Evolutionary conservation across 2,113 vertebrate genomes (phyloP).

Genomic region (Apteryx owenii): DNA sequence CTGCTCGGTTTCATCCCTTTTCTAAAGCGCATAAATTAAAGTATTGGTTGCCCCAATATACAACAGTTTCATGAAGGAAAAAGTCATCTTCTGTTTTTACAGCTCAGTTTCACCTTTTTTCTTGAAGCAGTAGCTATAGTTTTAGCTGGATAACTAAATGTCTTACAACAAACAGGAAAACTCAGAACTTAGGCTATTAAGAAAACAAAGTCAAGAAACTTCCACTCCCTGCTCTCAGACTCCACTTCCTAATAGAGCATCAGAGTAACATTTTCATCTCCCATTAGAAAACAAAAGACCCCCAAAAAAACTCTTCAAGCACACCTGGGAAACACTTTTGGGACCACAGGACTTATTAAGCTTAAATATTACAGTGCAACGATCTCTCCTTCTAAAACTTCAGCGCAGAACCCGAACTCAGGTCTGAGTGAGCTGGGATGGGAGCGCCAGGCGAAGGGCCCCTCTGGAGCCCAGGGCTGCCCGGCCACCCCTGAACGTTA

Average conservation of each 20-base stretch:
- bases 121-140: background rate
- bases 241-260: conserved; percentile 19
- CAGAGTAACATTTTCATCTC: background rate
- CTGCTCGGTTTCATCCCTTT: conserved; percentile 40
- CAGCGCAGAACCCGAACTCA: background rate
- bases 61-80: conserved; percentile 7
- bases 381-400: background rate
- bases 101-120: conserved; percentile 18
- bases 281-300: background rate
- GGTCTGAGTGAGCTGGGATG: background rate
- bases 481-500: fast-evolving
- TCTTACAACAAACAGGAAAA: background rate
- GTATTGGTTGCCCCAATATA: conserved; percentile 12
- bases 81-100: conserved; percentile 1
- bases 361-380: background rate
- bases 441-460: fast-evolving
- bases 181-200: background rate
- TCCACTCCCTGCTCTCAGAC: background rate
- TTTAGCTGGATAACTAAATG: background rate
- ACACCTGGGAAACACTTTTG: background rate
- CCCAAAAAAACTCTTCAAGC: background rate
- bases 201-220: background rate
- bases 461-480: background rate
- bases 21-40: conserved; percentile 60
- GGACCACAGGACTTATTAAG: background rate